phyloP scores from a whole-genome alignment of 2,797 vertebrate species.

The Stomatorhinus walkeri region DNA sequence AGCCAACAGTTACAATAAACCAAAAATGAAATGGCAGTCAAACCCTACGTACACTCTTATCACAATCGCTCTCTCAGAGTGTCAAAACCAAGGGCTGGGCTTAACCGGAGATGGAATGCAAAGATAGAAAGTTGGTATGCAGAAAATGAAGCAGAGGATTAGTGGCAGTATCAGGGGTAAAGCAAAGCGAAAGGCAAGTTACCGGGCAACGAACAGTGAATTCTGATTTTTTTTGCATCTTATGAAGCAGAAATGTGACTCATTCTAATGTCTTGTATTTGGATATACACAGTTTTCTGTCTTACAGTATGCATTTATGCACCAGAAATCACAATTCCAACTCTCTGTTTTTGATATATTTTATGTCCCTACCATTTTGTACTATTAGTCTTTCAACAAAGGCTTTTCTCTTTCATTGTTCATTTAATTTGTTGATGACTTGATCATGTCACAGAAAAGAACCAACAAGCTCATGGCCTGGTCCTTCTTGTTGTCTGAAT shows the following conservation, averaged over 20 bases:
- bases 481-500: not conserved
- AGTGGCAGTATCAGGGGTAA: too few relatives aligned
- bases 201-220: not conserved
- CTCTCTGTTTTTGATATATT: not conserved
- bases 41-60: too few relatives aligned
- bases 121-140: too few relatives aligned
- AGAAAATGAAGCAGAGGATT: too few relatives aligned
- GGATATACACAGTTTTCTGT: not conserved
- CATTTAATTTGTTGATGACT: not conserved
- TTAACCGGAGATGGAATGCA: too few relatives aligned
- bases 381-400: not conserved
- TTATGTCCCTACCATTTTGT: not conserved
- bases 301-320: not conserved
- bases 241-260: not conserved
- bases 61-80: too few relatives aligned
- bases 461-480: not conserved
- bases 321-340: not conserved
- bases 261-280: not conserved
- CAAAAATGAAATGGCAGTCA: too few relatives aligned
- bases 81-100: too few relatives aligned
- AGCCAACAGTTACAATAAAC: too few relatives aligned
- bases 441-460: not conserved
- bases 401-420: not conserved
- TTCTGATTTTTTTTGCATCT: not conserved
- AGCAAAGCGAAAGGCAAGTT: too few relatives aligned